Evolutionary conservation across 2,113 vertebrate genomes (phyloP).

Genomic region (Plectropomus leopardus): DNA sequence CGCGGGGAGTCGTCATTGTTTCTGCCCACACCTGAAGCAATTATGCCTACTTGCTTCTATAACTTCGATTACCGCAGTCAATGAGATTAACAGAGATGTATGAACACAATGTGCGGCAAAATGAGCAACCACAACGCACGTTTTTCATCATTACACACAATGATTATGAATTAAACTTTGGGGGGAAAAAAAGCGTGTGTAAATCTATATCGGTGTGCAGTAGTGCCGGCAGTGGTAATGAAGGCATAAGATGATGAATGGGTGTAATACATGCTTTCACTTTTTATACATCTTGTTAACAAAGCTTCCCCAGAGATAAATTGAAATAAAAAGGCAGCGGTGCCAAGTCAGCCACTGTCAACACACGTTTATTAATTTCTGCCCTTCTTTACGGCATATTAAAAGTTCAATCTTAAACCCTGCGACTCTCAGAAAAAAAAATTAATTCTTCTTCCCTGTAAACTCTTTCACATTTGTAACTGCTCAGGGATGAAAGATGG

Average conservation of each 20-base stretch:
- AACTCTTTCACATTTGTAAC: constrained; percentile 9
- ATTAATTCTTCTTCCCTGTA: not conserved
- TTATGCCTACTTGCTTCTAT: constrained; percentile 32
- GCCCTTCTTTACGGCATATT: constrained; percentile 57
- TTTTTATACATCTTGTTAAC: constrained; percentile 85
- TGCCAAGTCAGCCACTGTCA: constrained; percentile 62
- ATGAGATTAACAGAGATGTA: constrained; percentile 82
- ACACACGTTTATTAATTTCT: constrained; percentile 65
- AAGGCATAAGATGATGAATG: constrained; percentile 83
- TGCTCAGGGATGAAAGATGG: not conserved
- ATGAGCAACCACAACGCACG: constrained; percentile 69
- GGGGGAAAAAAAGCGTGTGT: constrained; percentile 29
- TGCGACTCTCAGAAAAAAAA: not conserved
- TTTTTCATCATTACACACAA: constrained; percentile 83
- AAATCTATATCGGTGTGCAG: constrained; percentile 74
- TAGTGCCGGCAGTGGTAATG: constrained; percentile 75
- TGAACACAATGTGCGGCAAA: constrained; percentile 75
- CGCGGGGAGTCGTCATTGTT: not conserved
- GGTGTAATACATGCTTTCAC: constrained; percentile 79
- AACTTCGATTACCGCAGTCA: constrained; percentile 62
- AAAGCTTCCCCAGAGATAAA: constrained; percentile 72
- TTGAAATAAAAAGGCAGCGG: constrained; percentile 73
- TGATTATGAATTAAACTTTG: constrained; percentile 83
- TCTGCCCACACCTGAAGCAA: not conserved
- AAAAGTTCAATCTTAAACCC: constrained; percentile 51